Percentiles rank a stretch among this genome's conserved stretches.
Evolutionary conservation across 2,888 invertebrate species (phyloP).

Genomic region (Physocephala rufipes): DNA sequence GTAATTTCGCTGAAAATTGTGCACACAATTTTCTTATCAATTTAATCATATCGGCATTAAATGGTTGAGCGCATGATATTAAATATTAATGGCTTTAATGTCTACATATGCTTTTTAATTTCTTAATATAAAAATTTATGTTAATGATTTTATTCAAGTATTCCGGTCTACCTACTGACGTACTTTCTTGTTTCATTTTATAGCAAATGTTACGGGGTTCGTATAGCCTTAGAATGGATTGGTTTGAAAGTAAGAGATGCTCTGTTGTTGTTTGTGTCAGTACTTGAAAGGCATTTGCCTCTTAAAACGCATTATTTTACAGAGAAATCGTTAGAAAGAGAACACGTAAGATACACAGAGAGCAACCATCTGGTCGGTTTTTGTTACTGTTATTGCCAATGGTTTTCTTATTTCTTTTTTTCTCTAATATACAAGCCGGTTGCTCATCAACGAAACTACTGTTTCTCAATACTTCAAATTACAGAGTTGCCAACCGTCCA

Average conservation of each 20-base stretch:
- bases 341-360: too few species aligned
- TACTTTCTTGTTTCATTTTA: neutral
- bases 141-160: neutral
- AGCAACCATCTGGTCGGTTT: neutral
- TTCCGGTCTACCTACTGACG: constrained; percentile 16
- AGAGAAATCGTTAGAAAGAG: too few species aligned
- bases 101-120: too few species aligned
- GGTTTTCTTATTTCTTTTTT: constrained; percentile 18
- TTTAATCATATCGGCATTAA: neutral
- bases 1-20: neutral
- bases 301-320: neutral
- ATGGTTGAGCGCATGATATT: too few species aligned
- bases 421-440: constrained; percentile 23
- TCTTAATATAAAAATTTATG: too few species aligned
- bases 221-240: too few species aligned
- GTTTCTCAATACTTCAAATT: neutral
- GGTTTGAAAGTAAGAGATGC: too few species aligned
- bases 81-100: too few species aligned
- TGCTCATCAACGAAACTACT: neutral
- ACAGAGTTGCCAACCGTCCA: constrained; percentile 8
- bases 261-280: too few species aligned
- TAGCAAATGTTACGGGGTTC: too few species aligned
- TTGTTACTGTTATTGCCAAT: neutral
- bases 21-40: neutral
- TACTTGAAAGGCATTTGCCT: too few species aligned